Evolutionary conservation across 2,797 vertebrate species (phyloP).

Genomic region (Sciurus carolinensis): DNA sequence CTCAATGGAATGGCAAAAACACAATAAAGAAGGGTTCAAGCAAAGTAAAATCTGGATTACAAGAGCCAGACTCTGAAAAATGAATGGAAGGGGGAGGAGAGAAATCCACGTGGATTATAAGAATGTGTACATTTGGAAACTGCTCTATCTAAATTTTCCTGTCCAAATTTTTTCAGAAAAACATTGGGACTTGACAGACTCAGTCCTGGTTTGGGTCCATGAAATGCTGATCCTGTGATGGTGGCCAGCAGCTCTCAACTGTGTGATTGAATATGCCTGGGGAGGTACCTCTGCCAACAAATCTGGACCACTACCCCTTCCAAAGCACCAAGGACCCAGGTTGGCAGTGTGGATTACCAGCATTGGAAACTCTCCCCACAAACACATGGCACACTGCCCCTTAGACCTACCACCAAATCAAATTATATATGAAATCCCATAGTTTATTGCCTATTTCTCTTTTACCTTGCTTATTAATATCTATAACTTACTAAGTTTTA

Average conservation of each 20-base stretch:
- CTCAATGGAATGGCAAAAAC: neutral
- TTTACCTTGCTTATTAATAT: neutral
- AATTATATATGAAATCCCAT: neutral
- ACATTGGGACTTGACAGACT: slow-evolving; percentile 13
- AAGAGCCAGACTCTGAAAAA: neutral
- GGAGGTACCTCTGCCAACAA: neutral
- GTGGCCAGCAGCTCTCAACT: slow-evolving; percentile 36
- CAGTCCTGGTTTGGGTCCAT: neutral
- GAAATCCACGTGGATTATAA: neutral
- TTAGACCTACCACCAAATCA: neutral
- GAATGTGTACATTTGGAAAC: neutral
- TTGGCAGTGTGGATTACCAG: neutral
- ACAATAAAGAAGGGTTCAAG: neutral
- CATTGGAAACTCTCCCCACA: slow-evolving; percentile 25
- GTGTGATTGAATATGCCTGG: neutral
- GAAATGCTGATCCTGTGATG: neutral
- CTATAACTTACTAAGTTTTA: neutral
- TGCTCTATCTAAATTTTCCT: neutral
- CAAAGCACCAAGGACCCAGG: neutral
- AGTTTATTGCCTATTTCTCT: neutral
- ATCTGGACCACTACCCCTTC: neutral
- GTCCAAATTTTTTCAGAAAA: neutral
- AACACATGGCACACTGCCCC: neutral
- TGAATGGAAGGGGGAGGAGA: neutral
- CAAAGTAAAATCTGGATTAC: neutral